Percentiles rank a stretch among this genome's conserved stretches.
Evolutionary conservation across 2,797 vertebrate species (phyloP).

Genomic region (Sebastes vulpes): DNA sequence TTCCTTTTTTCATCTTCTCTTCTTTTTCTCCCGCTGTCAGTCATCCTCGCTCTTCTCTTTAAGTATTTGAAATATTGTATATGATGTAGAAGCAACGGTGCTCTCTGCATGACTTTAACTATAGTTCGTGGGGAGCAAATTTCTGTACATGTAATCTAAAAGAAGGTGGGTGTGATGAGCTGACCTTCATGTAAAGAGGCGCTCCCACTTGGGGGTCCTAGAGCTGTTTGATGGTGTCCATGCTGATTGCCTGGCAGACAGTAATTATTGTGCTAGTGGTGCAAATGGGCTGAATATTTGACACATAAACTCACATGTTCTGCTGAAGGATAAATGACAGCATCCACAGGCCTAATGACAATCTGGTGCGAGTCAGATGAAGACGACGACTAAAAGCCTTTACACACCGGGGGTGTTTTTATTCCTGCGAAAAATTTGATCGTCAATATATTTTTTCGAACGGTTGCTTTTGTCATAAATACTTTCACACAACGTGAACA

Average conservation of each 20-base stretch:
- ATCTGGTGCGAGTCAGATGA: conserved; percentile 87
- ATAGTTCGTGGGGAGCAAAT: not conserved
- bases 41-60: conserved; percentile 13
- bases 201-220: conserved; percentile 27
- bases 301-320: conserved; percentile 62
- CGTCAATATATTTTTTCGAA: no score
- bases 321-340: conserved; percentile 71
- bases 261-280: conserved; percentile 20
- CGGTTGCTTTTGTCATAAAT: no score
- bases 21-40: conserved; percentile 13
- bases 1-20: not conserved
- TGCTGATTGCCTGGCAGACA: conserved; percentile 89
- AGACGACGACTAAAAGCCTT: no score
- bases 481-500: no score
- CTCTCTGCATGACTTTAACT: not conserved
- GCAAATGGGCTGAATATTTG: conserved; percentile 19
- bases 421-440: no score
- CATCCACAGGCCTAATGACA: conserved; percentile 91
- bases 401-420: no score
- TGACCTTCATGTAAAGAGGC: conserved; percentile 34
- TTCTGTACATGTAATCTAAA: conserved; percentile 1
- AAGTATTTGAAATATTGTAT: not conserved
- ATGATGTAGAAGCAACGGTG: not conserved
- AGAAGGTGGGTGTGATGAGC: conserved; percentile 17
- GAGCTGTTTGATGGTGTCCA: conserved; percentile 82